A percentile compares a stretch with the other conserved stretches of the same genome.
These are phyloP conservation scores for Craterocephalus amniculus DNA, from an alignment of 2,797 vertebrate species.

Conservation along the genomic window DNA sequence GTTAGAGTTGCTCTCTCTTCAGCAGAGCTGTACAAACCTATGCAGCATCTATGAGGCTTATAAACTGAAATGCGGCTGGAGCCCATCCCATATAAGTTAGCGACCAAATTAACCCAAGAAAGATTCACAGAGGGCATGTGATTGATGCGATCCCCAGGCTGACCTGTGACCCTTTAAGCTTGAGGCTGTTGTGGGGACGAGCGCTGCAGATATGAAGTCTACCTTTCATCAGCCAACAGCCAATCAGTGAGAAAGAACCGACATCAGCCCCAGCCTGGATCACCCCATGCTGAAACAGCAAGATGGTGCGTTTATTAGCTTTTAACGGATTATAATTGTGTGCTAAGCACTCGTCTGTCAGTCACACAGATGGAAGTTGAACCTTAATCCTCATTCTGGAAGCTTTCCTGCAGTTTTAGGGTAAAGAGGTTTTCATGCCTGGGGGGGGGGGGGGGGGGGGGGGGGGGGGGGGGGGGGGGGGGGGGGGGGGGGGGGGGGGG, in stretches of 20 bases:
- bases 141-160: constrained; percentile 66
- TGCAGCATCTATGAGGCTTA: constrained; percentile 48
- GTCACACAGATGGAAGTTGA: constrained; percentile 79
- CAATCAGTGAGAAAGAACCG: constrained; percentile 53
- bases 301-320: constrained; percentile 79
- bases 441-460: too few relatives aligned
- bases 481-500: too few relatives aligned
- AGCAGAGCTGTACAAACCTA: constrained; percentile 60
- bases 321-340: constrained; percentile 83
- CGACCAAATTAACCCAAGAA: constrained; percentile 51
- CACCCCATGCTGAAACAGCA: constrained; percentile 65
- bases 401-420: constrained; percentile 69
- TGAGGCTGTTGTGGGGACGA: constrained; percentile 49
- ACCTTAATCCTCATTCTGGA: constrained; percentile 80
- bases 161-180: constrained; percentile 68
- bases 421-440: constrained; percentile 78
- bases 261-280: constrained; percentile 41
- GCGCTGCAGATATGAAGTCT: constrained; percentile 64
- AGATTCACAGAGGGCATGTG: constrained; percentile 47
- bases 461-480: too few relatives aligned
- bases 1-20: constrained; percentile 50
- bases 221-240: constrained; percentile 59
- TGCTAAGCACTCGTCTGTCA: constrained; percentile 79
- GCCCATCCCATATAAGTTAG: constrained; percentile 63
- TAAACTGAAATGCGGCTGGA: constrained; percentile 45